Evolutionary conservation across 2,888 invertebrate genomes (phyloP), one percentile per base, ranked within the genome.

Genomic region (Drosophila leonis): DNA sequence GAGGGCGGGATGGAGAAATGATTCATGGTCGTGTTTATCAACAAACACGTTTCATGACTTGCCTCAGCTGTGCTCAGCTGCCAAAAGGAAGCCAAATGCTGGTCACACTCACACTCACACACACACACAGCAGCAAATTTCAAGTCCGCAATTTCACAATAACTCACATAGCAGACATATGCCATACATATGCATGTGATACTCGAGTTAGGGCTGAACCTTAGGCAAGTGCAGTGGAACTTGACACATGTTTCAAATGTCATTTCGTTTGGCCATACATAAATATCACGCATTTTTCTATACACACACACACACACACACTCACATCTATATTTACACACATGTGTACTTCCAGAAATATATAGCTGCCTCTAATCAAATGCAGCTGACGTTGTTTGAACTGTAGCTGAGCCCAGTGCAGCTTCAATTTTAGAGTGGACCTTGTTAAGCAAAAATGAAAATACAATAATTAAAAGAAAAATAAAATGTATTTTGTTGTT

Each of bases 11-110:
- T 27, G 46, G 70, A 63, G 72, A 85, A 90, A 88, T 86, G 90
- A 86, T 86, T 86, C 86, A 90, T 90, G 83, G 90, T 65, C 75
- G 84, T 88, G 86, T 90, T 86, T 90, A 86, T 86, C 86, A 86
- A 80, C 88, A 84, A 84, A 84, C 90, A 86, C 86, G 86, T 86
- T 86, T 75, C 83, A 86, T 77, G 78, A 79, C 64, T 72, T 60
- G 69, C 66, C 64, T 64, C 68, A 57, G 66, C 71, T 69, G 70
- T 67, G 60, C 65, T 69, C 69, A 65, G 80, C 72, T 73, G 83
- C 78, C 75, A 81, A 59, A 37, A 87, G 84, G 73, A 76, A 87
- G 70, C 82, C 71, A 69, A 87, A 86, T 73, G 69, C 75, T 65
- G 73, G 74, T 37, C 54, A 62, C 46, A 59, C 63, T 57, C 29